These are phyloP conservation scores for Brienomyrus longianalis DNA, from an alignment of 2,113 vertebrate species.

Conservation along the genomic window DNA sequence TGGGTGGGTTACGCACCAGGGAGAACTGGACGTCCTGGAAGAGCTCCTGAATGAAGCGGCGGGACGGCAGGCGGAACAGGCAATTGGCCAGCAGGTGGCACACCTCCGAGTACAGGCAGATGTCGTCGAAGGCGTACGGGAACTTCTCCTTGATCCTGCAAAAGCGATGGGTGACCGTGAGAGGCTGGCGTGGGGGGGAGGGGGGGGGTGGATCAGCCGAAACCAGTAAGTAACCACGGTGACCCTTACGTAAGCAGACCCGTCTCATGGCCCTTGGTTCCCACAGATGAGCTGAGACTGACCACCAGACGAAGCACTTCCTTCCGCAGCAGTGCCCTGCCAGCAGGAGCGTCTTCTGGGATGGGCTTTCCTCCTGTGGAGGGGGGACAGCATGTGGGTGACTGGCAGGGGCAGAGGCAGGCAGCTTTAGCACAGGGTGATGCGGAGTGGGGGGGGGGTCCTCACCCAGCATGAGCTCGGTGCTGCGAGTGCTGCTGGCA, in stretches of 20 bases:
- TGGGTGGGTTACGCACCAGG: conserved; percentile 48
- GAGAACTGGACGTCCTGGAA: conserved; percentile 81
- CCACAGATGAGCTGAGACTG: conserved; percentile 78
- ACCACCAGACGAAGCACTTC: conserved; percentile 76
- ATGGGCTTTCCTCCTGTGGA: conserved; percentile 68
- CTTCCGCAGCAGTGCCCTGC: conserved; percentile 73
- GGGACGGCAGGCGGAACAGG: conserved; percentile 71
- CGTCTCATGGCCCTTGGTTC: conserved; percentile 78
- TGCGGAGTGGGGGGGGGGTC: neutral
- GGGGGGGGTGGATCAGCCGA: neutral
- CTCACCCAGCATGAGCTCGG: conserved; percentile 70
- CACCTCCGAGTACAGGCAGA: conserved; percentile 81
- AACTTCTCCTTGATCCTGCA: conserved; percentile 81
- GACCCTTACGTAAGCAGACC: conserved; percentile 75
- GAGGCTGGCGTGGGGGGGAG: neutral
- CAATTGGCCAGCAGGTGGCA: conserved; percentile 73
- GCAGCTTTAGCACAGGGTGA: neutral
- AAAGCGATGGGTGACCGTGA: conserved; percentile 10
- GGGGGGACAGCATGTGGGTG: neutral
- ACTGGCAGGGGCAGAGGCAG: neutral
- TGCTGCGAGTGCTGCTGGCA: conserved; percentile 69
- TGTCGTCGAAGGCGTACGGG: conserved; percentile 76
- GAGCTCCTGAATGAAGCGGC: conserved; percentile 79
- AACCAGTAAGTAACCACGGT: neutral
- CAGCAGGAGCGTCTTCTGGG: conserved; percentile 72